Evolutionary conservation across 2,888 invertebrate species (phyloP).

Genomic region (Lasioglossum vierecki): DNA sequence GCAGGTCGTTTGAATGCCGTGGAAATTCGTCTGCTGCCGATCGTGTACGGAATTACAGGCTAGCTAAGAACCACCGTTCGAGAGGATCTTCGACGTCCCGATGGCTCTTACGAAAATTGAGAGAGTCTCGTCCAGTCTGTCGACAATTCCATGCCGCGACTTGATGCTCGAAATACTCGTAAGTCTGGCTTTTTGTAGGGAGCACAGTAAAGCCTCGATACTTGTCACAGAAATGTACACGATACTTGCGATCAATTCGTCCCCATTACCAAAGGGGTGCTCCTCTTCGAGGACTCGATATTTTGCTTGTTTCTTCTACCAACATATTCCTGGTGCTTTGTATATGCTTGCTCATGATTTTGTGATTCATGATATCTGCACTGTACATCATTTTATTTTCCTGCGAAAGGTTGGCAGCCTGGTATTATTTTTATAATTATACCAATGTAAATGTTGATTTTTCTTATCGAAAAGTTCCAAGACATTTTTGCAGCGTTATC

Average conservation of each 20-base stretch:
- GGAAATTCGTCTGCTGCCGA: slow-evolving; percentile 19
- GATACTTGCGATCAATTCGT: background rate
- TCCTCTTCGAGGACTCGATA: background rate
- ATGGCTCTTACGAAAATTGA: background rate
- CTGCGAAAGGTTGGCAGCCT: background rate
- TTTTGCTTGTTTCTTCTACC: too few species aligned
- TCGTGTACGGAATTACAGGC: slow-evolving; percentile 14
- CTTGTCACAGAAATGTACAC: background rate
- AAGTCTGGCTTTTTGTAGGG: background rate
- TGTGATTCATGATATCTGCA: too few species aligned
- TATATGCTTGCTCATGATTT: too few species aligned
- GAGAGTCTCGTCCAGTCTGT: background rate
- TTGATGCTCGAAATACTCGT: too few species aligned
- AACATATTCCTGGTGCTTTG: too few species aligned
- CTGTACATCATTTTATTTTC: too few species aligned
- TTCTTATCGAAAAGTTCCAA: background rate
- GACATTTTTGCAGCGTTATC: background rate
- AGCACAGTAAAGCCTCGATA: background rate
- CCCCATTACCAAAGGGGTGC: background rate
- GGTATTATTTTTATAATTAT: background rate
- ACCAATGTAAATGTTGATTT: background rate
- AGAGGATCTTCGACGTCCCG: background rate
- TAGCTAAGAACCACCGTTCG: background rate
- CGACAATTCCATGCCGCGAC: background rate
- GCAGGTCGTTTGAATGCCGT: background rate